These are phyloP conservation scores for Amphiura filiformis DNA, from an alignment of 35 echinoderm and acorn worm species.

Conservation along the genomic window DNA sequence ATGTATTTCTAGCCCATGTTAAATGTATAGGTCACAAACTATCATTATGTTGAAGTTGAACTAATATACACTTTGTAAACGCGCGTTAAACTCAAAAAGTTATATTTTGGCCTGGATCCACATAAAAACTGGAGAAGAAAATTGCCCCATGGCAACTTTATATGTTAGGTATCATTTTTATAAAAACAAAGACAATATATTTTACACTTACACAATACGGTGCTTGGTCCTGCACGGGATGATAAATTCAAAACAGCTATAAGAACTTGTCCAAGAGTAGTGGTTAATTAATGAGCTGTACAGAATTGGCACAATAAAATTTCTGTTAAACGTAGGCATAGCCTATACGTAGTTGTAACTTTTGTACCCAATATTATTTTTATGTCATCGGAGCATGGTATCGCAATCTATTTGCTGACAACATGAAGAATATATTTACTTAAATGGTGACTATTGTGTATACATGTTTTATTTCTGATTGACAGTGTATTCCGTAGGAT, in stretches of 20 bases:
- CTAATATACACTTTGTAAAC: not conserved
- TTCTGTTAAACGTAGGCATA: not conserved
- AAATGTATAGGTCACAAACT: not conserved
- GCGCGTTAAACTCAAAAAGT: not conserved
- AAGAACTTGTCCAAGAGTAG: too few relatives aligned
- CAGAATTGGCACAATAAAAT: not conserved
- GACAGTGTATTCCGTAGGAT: not conserved
- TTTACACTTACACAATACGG: too few relatives aligned
- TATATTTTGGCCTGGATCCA: not conserved
- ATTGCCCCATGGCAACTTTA: too few relatives aligned
- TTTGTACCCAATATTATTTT: not conserved
- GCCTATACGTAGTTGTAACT: not conserved
- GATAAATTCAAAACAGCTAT: too few relatives aligned
- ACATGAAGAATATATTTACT: too few relatives aligned
- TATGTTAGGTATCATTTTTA: too few relatives aligned
- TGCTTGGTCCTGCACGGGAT: too few relatives aligned
- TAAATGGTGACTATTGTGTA: too few relatives aligned
- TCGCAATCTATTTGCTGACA: too few relatives aligned
- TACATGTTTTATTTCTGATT: not conserved
- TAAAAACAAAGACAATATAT: too few relatives aligned
- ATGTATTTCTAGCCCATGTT: not conserved
- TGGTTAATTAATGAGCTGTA: not conserved
- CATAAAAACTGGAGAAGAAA: too few relatives aligned
- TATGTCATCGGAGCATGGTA: not conserved
- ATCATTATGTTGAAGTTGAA: not conserved